Conservation (phyloP, 1,140 invertebrate species). For the Zaprionus ornatus region DNA sequence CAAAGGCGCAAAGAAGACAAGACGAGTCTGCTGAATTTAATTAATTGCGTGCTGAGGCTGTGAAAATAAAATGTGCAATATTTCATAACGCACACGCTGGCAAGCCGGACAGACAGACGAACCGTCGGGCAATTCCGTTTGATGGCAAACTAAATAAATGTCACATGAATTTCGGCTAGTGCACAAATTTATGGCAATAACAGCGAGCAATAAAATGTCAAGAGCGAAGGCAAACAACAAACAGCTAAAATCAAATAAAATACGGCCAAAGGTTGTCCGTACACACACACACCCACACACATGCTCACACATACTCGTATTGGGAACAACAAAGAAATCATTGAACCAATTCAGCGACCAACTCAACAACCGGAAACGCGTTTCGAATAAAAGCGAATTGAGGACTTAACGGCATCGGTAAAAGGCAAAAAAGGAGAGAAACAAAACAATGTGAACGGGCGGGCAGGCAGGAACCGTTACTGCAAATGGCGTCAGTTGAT, state of each 20-base stretch:
- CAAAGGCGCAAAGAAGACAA: constrained; percentile 40
- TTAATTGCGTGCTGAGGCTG: constrained; percentile 41
- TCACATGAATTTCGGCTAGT: constrained; percentile 64
- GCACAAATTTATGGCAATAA: constrained; percentile 47
- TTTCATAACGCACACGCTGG: neutral
- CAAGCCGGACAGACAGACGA: neutral
- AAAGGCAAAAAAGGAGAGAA: constrained; percentile 35
- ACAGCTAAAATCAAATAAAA: constrained; percentile 52
- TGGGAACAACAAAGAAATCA: constrained; percentile 74
- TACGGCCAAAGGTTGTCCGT: constrained; percentile 12
- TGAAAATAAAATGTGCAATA: constrained; percentile 24
- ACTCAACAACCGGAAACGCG: constrained; percentile 81
- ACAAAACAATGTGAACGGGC: neutral
- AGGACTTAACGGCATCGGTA: constrained; percentile 75
- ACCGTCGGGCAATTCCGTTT: constrained; percentile 31
- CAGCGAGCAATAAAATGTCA: constrained; percentile 44
- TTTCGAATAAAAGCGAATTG: constrained; percentile 82
- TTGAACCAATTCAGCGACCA: constrained; percentile 82
- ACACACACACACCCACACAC: constrained; percentile 22
- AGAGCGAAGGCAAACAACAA: constrained; percentile 56
- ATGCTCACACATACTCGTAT: constrained; percentile 7
- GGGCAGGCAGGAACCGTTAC: constrained; percentile 31
- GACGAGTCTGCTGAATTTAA: constrained; percentile 52
- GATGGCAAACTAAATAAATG: constrained; percentile 68
- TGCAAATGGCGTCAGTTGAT: constrained; percentile 75